Conservation (phyloP, 2,797 vertebrate genomes). For the Heterohyrax brucei region DNA sequence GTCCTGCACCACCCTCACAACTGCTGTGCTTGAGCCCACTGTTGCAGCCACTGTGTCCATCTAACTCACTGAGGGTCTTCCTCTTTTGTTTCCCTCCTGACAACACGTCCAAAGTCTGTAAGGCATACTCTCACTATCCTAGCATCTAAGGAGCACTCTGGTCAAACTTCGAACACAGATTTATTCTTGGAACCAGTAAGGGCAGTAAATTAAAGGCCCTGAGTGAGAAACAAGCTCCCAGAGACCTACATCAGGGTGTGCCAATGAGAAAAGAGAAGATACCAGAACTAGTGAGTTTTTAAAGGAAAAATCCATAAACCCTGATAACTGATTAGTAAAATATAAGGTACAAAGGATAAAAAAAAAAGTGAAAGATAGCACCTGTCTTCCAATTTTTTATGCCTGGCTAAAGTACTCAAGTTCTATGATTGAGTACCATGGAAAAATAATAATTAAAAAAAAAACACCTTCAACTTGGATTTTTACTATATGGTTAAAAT, state of each 20-base stretch:
- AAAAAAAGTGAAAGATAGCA: constrained; percentile 32
- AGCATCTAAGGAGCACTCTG: too few species aligned
- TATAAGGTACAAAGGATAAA: neutral
- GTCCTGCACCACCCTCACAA: too few species aligned
- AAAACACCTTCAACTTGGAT: constrained; percentile 35
- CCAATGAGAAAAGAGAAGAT: constrained; percentile 44
- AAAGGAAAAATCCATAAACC: constrained; percentile 45
- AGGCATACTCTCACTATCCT: too few species aligned
- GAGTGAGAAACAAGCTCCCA: neutral
- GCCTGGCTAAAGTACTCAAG: constrained; percentile 1
- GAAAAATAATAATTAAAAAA: constrained; percentile 68
- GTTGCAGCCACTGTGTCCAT: too few species aligned
- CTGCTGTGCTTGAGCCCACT: too few species aligned
- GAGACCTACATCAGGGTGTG: neutral
- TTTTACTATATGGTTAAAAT: constrained; percentile 64
- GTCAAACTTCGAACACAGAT: too few species aligned
- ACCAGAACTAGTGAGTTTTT: constrained; percentile 1
- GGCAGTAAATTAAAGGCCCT: neutral
- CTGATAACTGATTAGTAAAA: neutral
- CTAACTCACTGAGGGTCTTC: too few species aligned
- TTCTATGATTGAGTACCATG: constrained; percentile 11
- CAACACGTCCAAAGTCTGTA: too few species aligned
- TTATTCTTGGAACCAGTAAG: neutral
- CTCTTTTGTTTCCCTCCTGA: too few species aligned
- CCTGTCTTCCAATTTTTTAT: constrained; percentile 34